Evolutionary conservation across 2,888 invertebrate species (phyloP).

Genomic region (Odontothrips loti): DNA sequence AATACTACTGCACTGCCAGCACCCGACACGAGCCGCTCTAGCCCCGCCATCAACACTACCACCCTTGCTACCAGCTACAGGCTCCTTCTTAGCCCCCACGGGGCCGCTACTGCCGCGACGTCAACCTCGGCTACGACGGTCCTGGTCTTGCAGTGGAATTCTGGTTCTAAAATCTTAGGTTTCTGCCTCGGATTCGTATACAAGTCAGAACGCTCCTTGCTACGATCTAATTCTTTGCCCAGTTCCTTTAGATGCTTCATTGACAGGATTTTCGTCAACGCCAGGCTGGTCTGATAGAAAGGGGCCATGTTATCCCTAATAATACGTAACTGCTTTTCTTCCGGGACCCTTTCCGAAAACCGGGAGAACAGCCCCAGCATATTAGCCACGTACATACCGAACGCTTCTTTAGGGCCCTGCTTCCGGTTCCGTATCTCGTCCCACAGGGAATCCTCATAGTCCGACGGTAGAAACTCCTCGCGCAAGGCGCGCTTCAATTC

Average conservation of each 20-base stretch:
- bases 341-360: neutral
- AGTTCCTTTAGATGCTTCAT: neutral
- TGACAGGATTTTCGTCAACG: neutral
- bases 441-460: neutral
- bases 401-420: neutral
- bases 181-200: neutral
- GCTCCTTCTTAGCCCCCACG: neutral
- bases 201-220: neutral
- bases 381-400: neutral
- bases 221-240: neutral
- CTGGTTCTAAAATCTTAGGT: neutral
- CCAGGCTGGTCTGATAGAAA: neutral
- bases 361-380: neutral
- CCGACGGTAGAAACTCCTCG: neutral
- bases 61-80: neutral
- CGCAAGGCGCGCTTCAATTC: neutral
- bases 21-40: too few species aligned
- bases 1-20: neutral
- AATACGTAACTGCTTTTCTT: neutral
- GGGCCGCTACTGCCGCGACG: neutral
- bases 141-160: neutral
- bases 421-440: neutral
- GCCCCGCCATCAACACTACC: too few species aligned
- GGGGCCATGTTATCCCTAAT: neutral
- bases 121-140: neutral